These are phyloP conservation scores for Pseudomugil tenellus DNA, from an alignment of 2,797 vertebrate genomes.

Conservation along the genomic window DNA sequence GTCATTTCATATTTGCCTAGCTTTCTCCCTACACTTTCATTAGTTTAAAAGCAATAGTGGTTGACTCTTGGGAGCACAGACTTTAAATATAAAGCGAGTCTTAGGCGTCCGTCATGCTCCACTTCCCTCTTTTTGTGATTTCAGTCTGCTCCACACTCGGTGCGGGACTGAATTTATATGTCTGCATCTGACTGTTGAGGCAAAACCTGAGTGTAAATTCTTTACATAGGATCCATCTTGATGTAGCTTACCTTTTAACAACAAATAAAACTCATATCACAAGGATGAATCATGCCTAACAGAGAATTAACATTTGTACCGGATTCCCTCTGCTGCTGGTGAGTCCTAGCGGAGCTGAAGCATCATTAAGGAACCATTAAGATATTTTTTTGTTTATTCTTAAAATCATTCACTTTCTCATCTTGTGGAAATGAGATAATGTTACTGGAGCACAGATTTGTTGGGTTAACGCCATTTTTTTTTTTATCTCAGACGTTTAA, in stretches of 20 bases:
- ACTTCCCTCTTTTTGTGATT: constrained; percentile 9
- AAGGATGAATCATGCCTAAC: constrained; percentile 22
- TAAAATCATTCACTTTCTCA: constrained; percentile 50
- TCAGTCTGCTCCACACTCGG: background rate
- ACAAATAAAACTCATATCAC: constrained; percentile 6
- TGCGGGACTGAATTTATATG: background rate
- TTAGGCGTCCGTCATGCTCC: constrained; percentile 8
- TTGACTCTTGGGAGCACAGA: constrained; percentile 12
- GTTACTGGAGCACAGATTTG: constrained; percentile 25
- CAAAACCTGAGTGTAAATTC: background rate
- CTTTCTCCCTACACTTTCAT: constrained; percentile 15
- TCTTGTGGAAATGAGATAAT: constrained; percentile 55
- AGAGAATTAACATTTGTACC: constrained; percentile 33
- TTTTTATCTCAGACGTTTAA: background rate
- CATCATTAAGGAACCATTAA: constrained; percentile 61
- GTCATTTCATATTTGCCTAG: constrained; percentile 10
- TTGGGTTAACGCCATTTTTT: background rate
- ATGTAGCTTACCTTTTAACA: constrained; percentile 15
- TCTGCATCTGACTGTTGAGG: background rate
- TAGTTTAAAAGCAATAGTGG: constrained; percentile 11
- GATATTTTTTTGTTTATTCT: constrained; percentile 41
- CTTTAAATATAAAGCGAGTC: constrained; percentile 23
- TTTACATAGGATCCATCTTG: background rate
- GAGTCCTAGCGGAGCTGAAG: constrained; percentile 54
- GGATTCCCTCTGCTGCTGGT: constrained; percentile 47